Evolutionary conservation across 2,797 vertebrate species (phyloP), one percentile per base, ranked within the genome.

Genomic region (Morelia viridis): DNA sequence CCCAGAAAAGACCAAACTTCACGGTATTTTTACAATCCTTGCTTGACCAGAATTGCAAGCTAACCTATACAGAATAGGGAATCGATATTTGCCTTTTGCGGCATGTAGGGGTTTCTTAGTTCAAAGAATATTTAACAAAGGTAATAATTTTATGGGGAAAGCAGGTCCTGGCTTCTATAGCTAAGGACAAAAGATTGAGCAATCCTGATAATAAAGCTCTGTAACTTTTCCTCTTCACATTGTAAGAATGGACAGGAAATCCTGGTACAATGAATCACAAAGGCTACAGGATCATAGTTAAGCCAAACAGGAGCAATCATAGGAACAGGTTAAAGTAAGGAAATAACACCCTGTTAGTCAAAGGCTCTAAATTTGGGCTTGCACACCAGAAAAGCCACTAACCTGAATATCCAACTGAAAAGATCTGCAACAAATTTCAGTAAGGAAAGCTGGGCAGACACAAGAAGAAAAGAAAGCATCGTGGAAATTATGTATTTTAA

Each of bases 121-220:
- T 19, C 3, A 89, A 19, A 61, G n/a, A 87, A 76, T 12, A 5
- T 80, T 80, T 62, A 50, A 60, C 28, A 80, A 86, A 61, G 50
- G 28, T 12, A 80, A 64, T 57, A 62, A 11, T 5, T 88, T 91
- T 83, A 86, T 87, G 58, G 28, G 41, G 88, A 88, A 91, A 19
- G 57, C 90, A 87, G 56, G 31, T 87, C 41, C 26, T 61, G 56
- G 26, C 28, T 88, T 19, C 46, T 41, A 80, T 4, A 50, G 26
- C 35, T 68, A 68, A 28, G 8, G 80, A 56, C 17, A 22, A n/a
- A 83, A 2, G 50, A 56, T n/a, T 88, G 71, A 89, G 17, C 62
- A 92, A 85, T 85, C 11, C 11, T 46, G 19, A 50, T 89, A 35
- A 88, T 85, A 92, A 92, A 61, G 87, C 76, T 65, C 2, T 41